phyloP scores from a whole-genome alignment of 2,888 invertebrate species.

The Linnaemya vulpina region DNA sequence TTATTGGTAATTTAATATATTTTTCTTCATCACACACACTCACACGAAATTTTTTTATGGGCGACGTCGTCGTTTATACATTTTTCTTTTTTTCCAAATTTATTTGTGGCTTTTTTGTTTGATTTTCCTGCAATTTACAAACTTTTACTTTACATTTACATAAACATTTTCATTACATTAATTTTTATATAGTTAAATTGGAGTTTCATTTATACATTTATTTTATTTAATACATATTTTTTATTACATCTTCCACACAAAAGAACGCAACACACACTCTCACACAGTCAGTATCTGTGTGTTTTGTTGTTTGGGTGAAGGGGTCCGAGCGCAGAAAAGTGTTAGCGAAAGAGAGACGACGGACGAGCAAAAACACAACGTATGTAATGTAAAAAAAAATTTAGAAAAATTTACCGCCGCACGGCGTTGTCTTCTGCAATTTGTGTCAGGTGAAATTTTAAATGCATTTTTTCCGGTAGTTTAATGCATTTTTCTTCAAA shows the following conservation, averaged over 20 bases:
- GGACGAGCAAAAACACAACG: slow-evolving; percentile 47
- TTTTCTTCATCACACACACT: slow-evolving; percentile 41
- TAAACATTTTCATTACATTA: background rate
- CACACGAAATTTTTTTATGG: slow-evolving; percentile 58
- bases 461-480: slow-evolving; percentile 63
- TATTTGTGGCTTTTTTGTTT: slow-evolving; percentile 34
- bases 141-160: slow-evolving; percentile 30
- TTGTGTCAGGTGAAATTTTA: slow-evolving; percentile 70
- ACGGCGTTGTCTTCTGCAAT: slow-evolving; percentile 70
- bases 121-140: background rate
- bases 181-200: slow-evolving; percentile 9
- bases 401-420: slow-evolving; percentile 66
- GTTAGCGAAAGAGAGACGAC: slow-evolving; percentile 40
- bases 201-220: slow-evolving; percentile 9
- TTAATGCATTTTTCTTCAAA: slow-evolving; percentile 22
- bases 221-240: slow-evolving; percentile 16
- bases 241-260: slow-evolving; percentile 41
- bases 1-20: slow-evolving; percentile 59
- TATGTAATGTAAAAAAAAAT: slow-evolving; percentile 42
- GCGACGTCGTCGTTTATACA: slow-evolving; percentile 67
- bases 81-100: slow-evolving; percentile 36
- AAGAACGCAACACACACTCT: slow-evolving; percentile 42
- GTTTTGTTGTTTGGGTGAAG: slow-evolving; percentile 7
- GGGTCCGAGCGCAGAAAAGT: background rate
- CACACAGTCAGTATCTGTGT: slow-evolving; percentile 6